These are phyloP conservation scores for Thunnus thynnus DNA, from an alignment of 2,113 vertebrate species.

Conservation along the genomic window DNA sequence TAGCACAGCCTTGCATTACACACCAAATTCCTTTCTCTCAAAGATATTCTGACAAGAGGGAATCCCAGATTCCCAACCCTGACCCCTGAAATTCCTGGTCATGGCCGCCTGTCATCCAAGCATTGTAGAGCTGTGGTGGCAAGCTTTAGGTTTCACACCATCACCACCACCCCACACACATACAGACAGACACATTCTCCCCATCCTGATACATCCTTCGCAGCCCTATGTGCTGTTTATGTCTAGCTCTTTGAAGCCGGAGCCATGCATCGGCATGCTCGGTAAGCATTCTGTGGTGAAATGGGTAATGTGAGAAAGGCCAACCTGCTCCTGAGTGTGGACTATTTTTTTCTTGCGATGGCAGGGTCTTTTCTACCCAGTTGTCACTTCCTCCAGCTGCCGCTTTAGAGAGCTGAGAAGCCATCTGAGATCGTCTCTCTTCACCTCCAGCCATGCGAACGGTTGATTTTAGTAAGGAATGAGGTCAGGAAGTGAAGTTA, in stretches of 20 bases:
- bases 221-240: slow-evolving; percentile 40
- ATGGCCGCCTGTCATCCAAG: slow-evolving; percentile 60
- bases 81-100: slow-evolving; percentile 75
- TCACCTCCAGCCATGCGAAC: slow-evolving; percentile 36
- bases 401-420: slow-evolving; percentile 49
- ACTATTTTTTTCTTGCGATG: slow-evolving; percentile 61
- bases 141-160: slow-evolving; percentile 74
- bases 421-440: slow-evolving; percentile 33
- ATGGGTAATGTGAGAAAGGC: slow-evolving; percentile 71
- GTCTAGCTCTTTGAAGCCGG: slow-evolving; percentile 55
- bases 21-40: slow-evolving; percentile 55
- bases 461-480: slow-evolving; percentile 45
- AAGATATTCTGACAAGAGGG: slow-evolving; percentile 63
- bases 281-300: slow-evolving; percentile 40
- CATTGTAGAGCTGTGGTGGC: slow-evolving; percentile 45
- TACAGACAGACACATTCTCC: slow-evolving; percentile 39
- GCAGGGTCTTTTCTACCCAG: slow-evolving; percentile 47
- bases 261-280: slow-evolving; percentile 42
- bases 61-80: slow-evolving; percentile 69
- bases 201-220: slow-evolving; percentile 34
- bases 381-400: slow-evolving; percentile 80
- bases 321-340: slow-evolving; percentile 33
- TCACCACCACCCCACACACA: slow-evolving; percentile 1
- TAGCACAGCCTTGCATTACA: slow-evolving; percentile 53
- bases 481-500: slow-evolving; percentile 62